A percentile compares a stretch with the other conserved stretches of the same genome.
Evolutionary conservation across 1,140 invertebrate genomes (phyloP).

Genomic region (Drosophila novamexicana): DNA sequence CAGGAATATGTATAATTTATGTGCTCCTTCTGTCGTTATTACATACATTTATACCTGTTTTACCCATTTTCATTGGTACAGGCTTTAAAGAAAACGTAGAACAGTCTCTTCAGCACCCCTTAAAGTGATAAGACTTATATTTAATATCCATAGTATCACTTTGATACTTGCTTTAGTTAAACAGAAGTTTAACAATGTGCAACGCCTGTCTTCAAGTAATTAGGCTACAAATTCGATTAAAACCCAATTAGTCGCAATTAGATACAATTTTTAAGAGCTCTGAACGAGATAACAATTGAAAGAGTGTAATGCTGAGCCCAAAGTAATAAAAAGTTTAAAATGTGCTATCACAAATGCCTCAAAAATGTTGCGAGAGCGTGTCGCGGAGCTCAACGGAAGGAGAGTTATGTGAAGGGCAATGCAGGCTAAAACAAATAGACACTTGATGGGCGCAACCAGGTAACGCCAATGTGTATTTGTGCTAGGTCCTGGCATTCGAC

Average conservation of each 20-base stretch:
- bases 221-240: constrained; percentile 51
- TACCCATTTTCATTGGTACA: too few relatives aligned
- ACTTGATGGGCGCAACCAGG: constrained; percentile 40
- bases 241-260: constrained; percentile 71
- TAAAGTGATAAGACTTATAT: too few relatives aligned
- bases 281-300: constrained; percentile 28
- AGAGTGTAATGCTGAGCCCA: constrained; percentile 9
- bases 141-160: too few relatives aligned
- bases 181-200: background rate
- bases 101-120: too few relatives aligned
- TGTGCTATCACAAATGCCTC: constrained; percentile 39
- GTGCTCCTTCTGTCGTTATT: too few relatives aligned
- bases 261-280: constrained; percentile 43
- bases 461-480: constrained; percentile 19
- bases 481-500: constrained; percentile 44
- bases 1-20: too few relatives aligned
- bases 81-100: too few relatives aligned
- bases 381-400: constrained; percentile 22
- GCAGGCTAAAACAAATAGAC: background rate
- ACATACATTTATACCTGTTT: too few relatives aligned
- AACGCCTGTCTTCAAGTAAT: constrained; percentile 16
- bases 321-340: constrained; percentile 60
- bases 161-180: background rate
- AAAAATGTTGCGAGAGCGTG: constrained; percentile 69
- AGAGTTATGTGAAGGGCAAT: constrained; percentile 17